Evolutionary conservation across 2,888 invertebrate genomes (phyloP), one percentile per base, ranked within the genome.

Genomic region (Sinotaia quadrata): DNA sequence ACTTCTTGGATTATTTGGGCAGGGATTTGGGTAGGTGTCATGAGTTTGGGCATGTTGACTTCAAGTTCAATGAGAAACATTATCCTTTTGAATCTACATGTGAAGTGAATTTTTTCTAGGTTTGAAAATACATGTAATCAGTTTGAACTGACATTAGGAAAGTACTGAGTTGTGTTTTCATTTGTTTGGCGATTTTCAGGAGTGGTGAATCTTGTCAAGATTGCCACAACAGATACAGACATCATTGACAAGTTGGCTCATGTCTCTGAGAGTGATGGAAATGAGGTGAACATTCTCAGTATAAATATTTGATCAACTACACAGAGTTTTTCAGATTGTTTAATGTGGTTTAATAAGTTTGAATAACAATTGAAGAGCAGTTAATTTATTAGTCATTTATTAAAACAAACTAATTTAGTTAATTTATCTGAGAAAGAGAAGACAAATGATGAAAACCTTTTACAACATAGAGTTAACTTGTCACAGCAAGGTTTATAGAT

Each of bases 1-100:
- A 79, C 52, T 86, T 86, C 75, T 85, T 83, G 73, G 81, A 83
- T 21, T 84, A 81, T 69, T 69, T 86, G 34, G 73, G 78, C 44
- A 74, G 74, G 63, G 82, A 82, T 74, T 68, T 75, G 34, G 83
- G 83, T 83, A 73, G 70, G 81, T 62, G 51, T 51, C n/a, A 8
- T n/a, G 51, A 8, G 51, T 15, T 15, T 51, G 51, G 15, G 51
- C 21, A 8, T 51, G 21, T 51, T 41, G 8, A 12, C 41, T 41
- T 8, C 18, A 41, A 8, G 18, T 41, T 41, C 41, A 12, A 18
- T 8, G 41, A 41, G 41, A 41, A n/a, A n/a, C n/a, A n/a, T n/a
- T n/a, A n/a, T n/a, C n/a, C 41, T 41, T 8, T 41, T 41, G 8
- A 18, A 41, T 41, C 18, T 41, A 41, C 41, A 12, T 41, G 41